phyloP scores from a whole-genome alignment of 1,140 invertebrate genomes.

The Plutomurus gul region DNA sequence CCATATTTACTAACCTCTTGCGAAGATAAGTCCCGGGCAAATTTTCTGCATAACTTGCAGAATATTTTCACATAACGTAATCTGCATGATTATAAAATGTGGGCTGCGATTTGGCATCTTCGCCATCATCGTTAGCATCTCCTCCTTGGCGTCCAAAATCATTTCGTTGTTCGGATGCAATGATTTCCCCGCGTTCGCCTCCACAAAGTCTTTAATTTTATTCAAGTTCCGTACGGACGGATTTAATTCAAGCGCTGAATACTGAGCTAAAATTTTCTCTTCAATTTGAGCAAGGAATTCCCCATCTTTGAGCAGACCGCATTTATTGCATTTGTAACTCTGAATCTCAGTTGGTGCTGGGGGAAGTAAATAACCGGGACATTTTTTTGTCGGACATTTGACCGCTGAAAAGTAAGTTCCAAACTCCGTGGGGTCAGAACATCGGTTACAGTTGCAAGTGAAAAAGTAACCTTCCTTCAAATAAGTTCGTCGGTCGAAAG shows the following conservation, averaged over 20 bases:
- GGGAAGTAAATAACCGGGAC: no score
- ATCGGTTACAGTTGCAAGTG: constrained; percentile 67
- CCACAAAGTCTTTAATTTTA: not conserved
- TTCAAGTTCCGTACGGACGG: not conserved
- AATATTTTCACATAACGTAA: not conserved
- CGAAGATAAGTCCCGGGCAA: not conserved
- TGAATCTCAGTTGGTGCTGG: not conserved
- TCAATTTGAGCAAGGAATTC: not conserved
- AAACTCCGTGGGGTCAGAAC: no score
- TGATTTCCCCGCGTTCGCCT: not conserved
- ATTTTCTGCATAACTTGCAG: not conserved
- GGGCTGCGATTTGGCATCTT: not conserved
- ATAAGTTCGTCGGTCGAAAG: constrained; percentile 69
- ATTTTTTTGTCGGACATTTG: no score
- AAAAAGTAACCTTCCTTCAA: constrained; percentile 75
- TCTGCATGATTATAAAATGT: not conserved
- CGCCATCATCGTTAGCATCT: not conserved
- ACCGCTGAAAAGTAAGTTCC: no score
- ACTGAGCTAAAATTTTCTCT: not conserved
- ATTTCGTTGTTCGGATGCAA: not conserved
- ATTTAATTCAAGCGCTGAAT: not conserved
- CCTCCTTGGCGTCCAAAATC: not conserved
- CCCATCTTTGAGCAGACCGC: not conserved
- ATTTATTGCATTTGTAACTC: not conserved
- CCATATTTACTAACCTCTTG: no score